Evolutionary conservation across 1,140 invertebrate species (phyloP), one percentile per base, ranked within the genome.

Genomic region (Adelges cooleyi): DNA sequence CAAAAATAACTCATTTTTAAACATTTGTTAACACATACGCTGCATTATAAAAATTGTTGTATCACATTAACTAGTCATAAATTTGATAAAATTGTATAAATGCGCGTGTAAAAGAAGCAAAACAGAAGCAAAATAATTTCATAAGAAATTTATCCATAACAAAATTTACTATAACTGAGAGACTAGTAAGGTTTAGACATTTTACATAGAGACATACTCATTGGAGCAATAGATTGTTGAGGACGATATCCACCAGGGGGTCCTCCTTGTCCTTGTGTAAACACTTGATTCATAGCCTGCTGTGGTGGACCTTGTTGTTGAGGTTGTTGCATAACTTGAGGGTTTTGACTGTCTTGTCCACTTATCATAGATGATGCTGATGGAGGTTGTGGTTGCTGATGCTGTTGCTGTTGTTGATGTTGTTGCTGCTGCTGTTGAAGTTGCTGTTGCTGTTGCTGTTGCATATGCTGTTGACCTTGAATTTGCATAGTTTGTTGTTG

Each of bases 391-490:
- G 22, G 53, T 18, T 42, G 53, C 25, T 44, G 53, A 1, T 56
- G 52, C 1, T 44, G 53, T 9, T 44, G 53, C 1, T 56, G 53
- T 3, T 56, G 53, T 1, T 56, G 53, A 1, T 56, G 53, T 1
- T 56, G 53, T 0, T 56, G 53, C 11, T 56, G 53, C 1, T 56
- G 53, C 0, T 48, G 56, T 1, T 62, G 56, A 1, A 46, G 56
- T 18, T 59, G 54, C 0, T 59, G 54, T 4, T 44, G 40, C 15
- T 46, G 42, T 42, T 42, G 52, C 1, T 25, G 40, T 59, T 56
- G 56, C 56, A 62, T 48, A 3, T 62, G 54, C 23, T 25, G 29
- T 33, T 33, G 54, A 11, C 54, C 54, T 46, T 59, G 54, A 29
- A 6, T 3, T 17, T 59, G 54, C 40, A 59, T 59, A 29, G 20